Base-by-base conservation (phyloP, 2,797 vertebrate species). In the Danio aesculapii region DNA sequence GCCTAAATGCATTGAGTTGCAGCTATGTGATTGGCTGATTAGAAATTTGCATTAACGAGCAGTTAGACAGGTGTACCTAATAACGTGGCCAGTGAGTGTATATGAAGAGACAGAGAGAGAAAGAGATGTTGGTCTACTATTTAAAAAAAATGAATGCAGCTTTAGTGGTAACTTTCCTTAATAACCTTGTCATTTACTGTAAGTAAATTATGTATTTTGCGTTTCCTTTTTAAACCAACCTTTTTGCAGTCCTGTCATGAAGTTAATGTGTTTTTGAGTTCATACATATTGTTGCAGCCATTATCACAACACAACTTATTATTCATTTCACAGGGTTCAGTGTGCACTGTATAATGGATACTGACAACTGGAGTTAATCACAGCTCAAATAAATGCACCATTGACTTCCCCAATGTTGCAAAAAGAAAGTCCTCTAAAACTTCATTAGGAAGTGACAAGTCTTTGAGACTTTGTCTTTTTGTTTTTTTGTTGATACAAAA, bases 321-420 rank as follows among this genome's bases (percentile, higher is more conserved):
- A 47, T 21, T 61, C 2, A 49, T 77, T 77, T 77, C 6, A 57
- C 14, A 57, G 52, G 52, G 63, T 77, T 77, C 50, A n/a, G 14
- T 67, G 50, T 6, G 2, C 62, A 47, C 58, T 62, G 73, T n/a
- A 30, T 57, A 78, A 78, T 14, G 58, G n/a, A 72, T 55, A 47
- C 17, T 44, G 3, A 53, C 62, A 71, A 44, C 39, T 55, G 5
- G 70, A 70, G 67, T 70, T 70, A 62, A 49, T 68, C 75, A 47
- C 41, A 77, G 44, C 52, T 68, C 19, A 13, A 30, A 79, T 53
- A n/a, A 71, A 70, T 62, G 59, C 68, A 53, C 49, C 39, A 44
- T 30, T 19, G 30, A 61, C 13, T 44, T 14, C 12, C 2, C 13
- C 13, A 44, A 30, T 71, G 12, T 72, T 46, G 70, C 46, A n/a